A percentile compares a stretch with the other conserved stretches of the same genome.
Evolutionary conservation across 1,140 invertebrate genomes (phyloP).

Genomic region (Gerris buenoi): DNA sequence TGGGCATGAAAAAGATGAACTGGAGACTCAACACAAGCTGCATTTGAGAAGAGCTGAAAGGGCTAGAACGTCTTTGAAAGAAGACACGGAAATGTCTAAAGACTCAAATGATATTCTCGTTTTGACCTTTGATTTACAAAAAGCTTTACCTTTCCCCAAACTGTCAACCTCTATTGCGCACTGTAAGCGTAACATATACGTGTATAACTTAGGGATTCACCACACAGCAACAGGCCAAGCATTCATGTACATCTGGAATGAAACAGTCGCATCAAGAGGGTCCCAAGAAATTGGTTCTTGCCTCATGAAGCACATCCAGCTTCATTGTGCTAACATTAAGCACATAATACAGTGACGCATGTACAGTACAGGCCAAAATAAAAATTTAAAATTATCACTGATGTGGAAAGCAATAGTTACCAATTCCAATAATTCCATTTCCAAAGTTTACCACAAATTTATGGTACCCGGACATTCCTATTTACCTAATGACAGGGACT

Average conservation of each 20-base stretch:
- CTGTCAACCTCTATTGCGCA: not conserved
- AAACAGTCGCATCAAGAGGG: constrained; percentile 18
- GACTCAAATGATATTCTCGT: too few species aligned
- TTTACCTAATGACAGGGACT: constrained; percentile 19
- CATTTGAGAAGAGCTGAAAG: too few species aligned
- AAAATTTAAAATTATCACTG: constrained; percentile 21
- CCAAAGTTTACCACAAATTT: constrained; percentile 24
- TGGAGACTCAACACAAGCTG: too few species aligned
- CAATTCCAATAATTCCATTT: constrained; percentile 16
- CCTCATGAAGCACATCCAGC: constrained; percentile 12
- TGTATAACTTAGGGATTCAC: not conserved
- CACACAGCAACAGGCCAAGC: not conserved
- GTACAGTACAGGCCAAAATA: constrained; percentile 19
- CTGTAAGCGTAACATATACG: not conserved
- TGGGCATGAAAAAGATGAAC: too few species aligned
- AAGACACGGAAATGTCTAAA: too few species aligned
- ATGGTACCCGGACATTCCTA: constrained; percentile 24
- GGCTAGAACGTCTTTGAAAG: too few species aligned
- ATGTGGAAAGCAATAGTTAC: constrained; percentile 20
- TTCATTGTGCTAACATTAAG: constrained; percentile 6
- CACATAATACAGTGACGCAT: constrained; percentile 18
- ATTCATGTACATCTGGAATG: constrained; percentile 16
- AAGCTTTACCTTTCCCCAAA: constrained; percentile 22
- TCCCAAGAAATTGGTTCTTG: constrained; percentile 18
- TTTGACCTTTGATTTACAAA: constrained; percentile 23